These are phyloP conservation scores for Mallateleia sp. DNA, from an alignment of 2,888 invertebrate genomes.

Conservation along the genomic window DNA sequence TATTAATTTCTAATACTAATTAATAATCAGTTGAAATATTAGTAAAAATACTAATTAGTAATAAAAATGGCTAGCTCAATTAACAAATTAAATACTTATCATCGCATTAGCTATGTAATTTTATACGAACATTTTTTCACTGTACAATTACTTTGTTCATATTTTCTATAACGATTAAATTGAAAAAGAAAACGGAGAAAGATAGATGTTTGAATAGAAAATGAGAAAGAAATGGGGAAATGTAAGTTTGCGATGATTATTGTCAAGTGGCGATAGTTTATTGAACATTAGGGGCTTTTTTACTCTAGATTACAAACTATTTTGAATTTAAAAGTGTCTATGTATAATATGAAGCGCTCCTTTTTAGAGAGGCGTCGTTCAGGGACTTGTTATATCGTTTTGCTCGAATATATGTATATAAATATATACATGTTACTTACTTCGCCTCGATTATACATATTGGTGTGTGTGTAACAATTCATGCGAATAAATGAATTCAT, in stretches of 20 bases:
- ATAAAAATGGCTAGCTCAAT: no score
- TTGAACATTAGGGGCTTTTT: constrained; percentile 76
- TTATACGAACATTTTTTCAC: no score
- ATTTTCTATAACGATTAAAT: no score
- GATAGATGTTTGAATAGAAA: background rate
- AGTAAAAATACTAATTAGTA: no score
- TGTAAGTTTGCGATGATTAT: constrained; percentile 56
- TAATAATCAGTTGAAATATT: no score
- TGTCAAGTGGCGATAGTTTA: constrained; percentile 69
- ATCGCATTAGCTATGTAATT: no score
- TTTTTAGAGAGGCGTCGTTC: constrained; percentile 74
- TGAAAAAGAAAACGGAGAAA: constrained; percentile 11
- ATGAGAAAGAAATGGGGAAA: background rate
- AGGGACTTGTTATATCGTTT: constrained; percentile 79
- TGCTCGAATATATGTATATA: constrained; percentile 79
- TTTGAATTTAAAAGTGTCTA: constrained; percentile 76
- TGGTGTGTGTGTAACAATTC: constrained; percentile 78
- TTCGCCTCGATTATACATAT: constrained; percentile 78
- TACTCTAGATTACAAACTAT: constrained; percentile 72
- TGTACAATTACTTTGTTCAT: no score
- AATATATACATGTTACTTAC: constrained; percentile 78
- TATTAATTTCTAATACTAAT: no score
- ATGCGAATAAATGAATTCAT: constrained; percentile 78
- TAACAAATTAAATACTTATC: no score
- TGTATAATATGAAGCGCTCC: constrained; percentile 73